phyloP scores from a whole-genome alignment of 1,140 invertebrate genomes.

The Spodoptera litura region DNA sequence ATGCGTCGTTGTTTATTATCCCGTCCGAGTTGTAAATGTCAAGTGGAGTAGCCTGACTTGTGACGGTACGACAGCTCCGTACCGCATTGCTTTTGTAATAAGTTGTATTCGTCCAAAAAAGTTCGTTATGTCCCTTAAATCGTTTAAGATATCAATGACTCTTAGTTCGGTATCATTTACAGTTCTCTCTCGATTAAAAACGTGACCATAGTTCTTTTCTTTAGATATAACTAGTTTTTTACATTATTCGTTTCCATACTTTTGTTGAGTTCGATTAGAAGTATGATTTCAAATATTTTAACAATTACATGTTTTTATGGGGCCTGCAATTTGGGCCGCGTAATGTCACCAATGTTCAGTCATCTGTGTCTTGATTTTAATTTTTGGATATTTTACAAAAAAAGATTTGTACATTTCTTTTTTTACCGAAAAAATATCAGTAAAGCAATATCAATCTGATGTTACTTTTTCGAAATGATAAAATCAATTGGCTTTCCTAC shows the following conservation, averaged over 20 bases:
- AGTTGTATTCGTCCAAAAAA: not conserved
- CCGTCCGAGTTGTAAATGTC: conserved; percentile 1
- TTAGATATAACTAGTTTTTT: conserved; percentile 15
- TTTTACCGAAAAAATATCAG: not conserved
- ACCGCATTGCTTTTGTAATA: not conserved
- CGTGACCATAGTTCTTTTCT: conserved; percentile 32
- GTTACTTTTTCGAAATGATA: not conserved
- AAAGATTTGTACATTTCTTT: not conserved
- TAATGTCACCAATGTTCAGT: conserved; percentile 25
- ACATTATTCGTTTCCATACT: conserved; percentile 29
- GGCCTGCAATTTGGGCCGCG: conserved; percentile 6
- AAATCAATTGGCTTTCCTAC: conserved; percentile 13
- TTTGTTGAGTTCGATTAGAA: conserved; percentile 36
- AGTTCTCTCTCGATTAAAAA: conserved; percentile 35
- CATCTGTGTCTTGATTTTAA: conserved; percentile 32
- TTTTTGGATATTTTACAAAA: not conserved
- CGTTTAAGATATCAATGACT: not conserved
- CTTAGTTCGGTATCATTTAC: conserved; percentile 20
- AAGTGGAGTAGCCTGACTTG: not conserved
- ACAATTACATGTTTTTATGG: conserved; percentile 25
- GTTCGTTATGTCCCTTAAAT: not conserved
- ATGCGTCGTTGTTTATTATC: conserved; percentile 19
- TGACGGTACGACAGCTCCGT: too few relatives aligned
- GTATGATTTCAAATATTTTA: conserved; percentile 24
- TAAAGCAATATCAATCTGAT: not conserved